Conservation (phyloP, 2,888 invertebrate species). For the Diaprepes abbreviatus region DNA sequence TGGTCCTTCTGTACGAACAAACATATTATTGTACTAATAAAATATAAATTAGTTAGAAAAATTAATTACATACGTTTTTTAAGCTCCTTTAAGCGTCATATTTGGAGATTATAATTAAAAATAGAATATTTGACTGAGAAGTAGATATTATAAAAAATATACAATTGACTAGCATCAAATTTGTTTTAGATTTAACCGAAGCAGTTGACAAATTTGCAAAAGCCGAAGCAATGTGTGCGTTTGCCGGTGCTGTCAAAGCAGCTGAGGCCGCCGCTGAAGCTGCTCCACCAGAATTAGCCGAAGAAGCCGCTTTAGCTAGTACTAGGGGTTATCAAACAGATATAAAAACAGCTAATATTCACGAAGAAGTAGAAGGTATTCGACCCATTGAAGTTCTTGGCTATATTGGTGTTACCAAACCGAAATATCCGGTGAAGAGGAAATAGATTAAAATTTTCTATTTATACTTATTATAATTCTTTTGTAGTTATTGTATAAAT, state of each 20-base stretch:
- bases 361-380: slow-evolving; percentile 62
- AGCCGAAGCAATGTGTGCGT: slow-evolving; percentile 67
- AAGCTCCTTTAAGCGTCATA: too few relatives aligned
- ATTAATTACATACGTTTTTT: too few relatives aligned
- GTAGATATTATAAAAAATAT: too few relatives aligned
- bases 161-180: too few relatives aligned
- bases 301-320: slow-evolving; percentile 67
- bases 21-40: too few relatives aligned
- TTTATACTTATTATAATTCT: not conserved
- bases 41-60: too few relatives aligned
- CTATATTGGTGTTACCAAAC: slow-evolving; percentile 67
- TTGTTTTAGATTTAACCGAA: slow-evolving; percentile 61
- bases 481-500: slow-evolving; percentile 10
- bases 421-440: slow-evolving; percentile 58
- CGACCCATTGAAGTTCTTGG: slow-evolving; percentile 68
- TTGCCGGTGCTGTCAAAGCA: slow-evolving; percentile 67
- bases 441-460: slow-evolving; percentile 8
- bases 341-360: slow-evolving; percentile 54
- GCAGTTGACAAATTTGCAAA: slow-evolving; percentile 67
- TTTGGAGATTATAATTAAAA: too few relatives aligned
- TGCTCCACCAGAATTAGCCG: slow-evolving; percentile 67
- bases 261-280: slow-evolving; percentile 67
- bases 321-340: slow-evolving; percentile 63
- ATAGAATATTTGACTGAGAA: too few relatives aligned
- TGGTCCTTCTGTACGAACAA: too few relatives aligned